These are phyloP conservation scores for Thymelicus lineola DNA, from an alignment of 2,888 invertebrate species.

Conservation along the genomic window DNA sequence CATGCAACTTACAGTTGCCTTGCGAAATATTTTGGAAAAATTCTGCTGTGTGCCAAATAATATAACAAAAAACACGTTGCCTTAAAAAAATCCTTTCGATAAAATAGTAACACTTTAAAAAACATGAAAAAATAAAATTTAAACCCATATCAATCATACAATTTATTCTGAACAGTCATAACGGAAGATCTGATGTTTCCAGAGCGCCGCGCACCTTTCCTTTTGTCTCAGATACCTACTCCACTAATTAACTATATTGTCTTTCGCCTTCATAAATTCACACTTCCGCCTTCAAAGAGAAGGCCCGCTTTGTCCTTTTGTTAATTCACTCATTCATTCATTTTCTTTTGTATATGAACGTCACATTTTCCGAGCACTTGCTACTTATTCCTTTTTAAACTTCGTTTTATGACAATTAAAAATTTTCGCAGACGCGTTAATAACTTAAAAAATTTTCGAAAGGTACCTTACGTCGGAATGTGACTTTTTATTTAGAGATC, in stretches of 20 bases:
- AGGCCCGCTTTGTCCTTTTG: slow-evolving; percentile 23
- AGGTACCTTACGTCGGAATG: too few species aligned
- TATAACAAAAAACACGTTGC: too few species aligned
- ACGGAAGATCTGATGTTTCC: slow-evolving; percentile 15
- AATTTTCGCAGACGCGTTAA: not conserved
- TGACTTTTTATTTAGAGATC: too few species aligned
- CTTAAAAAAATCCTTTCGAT: too few species aligned
- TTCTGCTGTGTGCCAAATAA: too few species aligned
- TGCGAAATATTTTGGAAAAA: too few species aligned
- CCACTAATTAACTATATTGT: slow-evolving; percentile 42
- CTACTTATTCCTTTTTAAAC: not conserved
- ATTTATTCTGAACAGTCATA: not conserved
- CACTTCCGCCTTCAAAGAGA: slow-evolving; percentile 17
- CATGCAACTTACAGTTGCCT: too few species aligned
- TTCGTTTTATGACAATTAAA: not conserved
- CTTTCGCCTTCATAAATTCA: slow-evolving; percentile 34
- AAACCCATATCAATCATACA: too few species aligned
- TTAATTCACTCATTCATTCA: slow-evolving; percentile 17
- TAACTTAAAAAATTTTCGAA: too few species aligned
- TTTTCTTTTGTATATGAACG: slow-evolving; percentile 4
- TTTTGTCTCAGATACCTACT: slow-evolving; percentile 16
- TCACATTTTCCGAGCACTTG: slow-evolving; percentile 1
- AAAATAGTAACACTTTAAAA: too few species aligned
- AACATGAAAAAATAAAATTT: too few species aligned
- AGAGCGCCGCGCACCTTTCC: not conserved